These are phyloP conservation scores for Urechis unicinctus DNA, from an alignment of 2,888 invertebrate species.

Conservation along the genomic window DNA sequence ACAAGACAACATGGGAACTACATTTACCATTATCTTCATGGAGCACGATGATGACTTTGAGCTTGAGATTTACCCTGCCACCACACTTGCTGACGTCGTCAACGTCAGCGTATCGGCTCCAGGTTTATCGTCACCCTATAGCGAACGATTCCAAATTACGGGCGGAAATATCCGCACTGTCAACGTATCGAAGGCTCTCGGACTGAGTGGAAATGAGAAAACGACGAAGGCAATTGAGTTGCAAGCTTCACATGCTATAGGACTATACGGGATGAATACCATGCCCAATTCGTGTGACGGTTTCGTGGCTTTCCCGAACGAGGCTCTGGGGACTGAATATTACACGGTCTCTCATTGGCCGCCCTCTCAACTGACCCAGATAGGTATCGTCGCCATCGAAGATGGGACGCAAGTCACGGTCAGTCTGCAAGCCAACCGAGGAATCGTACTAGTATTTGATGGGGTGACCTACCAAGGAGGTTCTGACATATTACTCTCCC, in stretches of 20 bases:
- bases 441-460: neutral
- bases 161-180: neutral
- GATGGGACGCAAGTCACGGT: slow-evolving; percentile 3
- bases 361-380: neutral
- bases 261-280: slow-evolving; percentile 5
- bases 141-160: neutral
- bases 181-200: neutral
- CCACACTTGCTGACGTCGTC: neutral
- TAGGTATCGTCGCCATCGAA: neutral
- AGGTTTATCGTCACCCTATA: neutral
- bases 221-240: neutral
- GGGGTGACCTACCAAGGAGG: neutral
- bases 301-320: slow-evolving; percentile 3
- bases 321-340: slow-evolving; percentile 5
- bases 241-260: neutral
- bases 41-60: neutral
- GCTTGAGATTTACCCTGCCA: neutral
- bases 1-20: neutral
- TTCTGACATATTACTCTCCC: neutral
- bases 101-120: neutral
- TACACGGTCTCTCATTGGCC: slow-evolving; percentile 4
- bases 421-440: neutral
- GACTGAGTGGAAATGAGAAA: neutral
- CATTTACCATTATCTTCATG: neutral
- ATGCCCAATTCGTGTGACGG: slow-evolving; percentile 5